Evolutionary conservation across 2,797 vertebrate species (phyloP).

Genomic region (Mallotus villosus): DNA sequence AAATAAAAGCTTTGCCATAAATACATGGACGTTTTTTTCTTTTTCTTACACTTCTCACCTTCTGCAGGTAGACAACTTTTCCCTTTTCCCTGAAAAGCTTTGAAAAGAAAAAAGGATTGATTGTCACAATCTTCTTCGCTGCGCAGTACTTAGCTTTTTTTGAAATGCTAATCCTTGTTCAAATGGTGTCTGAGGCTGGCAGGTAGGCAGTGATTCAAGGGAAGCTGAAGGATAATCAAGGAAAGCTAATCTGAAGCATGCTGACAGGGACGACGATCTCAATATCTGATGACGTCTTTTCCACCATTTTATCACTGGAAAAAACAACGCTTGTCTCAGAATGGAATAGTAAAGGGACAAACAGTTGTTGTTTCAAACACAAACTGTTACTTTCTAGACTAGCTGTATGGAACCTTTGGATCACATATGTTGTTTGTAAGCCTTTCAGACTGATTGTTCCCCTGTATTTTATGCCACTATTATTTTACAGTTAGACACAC

Average conservation of each 20-base stretch:
- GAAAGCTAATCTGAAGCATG: conserved; percentile 5
- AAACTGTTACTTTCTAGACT: too few relatives aligned
- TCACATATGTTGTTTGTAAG: too few relatives aligned
- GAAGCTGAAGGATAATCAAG: conserved; percentile 13
- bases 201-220: conserved; percentile 35
- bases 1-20: conserved; percentile 41
- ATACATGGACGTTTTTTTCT: background rate
- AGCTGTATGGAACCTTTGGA: too few relatives aligned
- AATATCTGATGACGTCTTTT: conserved; percentile 23
- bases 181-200: conserved; percentile 32
- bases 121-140: conserved; percentile 13
- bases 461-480: too few relatives aligned
- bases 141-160: conserved; percentile 33
- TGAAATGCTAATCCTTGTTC: conserved; percentile 30
- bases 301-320: conserved; percentile 27
- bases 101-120: conserved; percentile 26
- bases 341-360: conserved; percentile 18
- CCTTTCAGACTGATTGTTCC: too few relatives aligned
- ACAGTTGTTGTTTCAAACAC: conserved; percentile 43
- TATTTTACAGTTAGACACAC: too few relatives aligned
- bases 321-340: conserved; percentile 22
- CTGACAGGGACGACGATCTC: conserved; percentile 22
- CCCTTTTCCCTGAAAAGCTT: background rate
- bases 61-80: background rate
- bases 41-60: background rate